Evolutionary conservation across 1,140 invertebrate genomes (phyloP), one percentile per base, ranked within the genome.

Genomic region (Cotesia glomerata): DNA sequence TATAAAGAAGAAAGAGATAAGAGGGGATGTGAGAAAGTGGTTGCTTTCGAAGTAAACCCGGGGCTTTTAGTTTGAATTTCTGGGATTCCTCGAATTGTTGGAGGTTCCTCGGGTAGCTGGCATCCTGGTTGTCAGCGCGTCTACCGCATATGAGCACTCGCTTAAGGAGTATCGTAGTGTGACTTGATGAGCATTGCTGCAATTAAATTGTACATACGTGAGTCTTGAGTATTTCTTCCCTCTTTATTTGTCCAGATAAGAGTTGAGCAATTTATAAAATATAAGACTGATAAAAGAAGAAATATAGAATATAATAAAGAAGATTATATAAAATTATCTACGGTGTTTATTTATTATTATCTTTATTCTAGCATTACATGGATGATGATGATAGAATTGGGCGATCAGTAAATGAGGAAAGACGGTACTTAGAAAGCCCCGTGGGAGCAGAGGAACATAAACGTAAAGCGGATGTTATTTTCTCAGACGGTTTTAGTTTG

Each of bases 71-170:
- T 14, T 51, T 11, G 8, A 26, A 58, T 54, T 54, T 54, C n/a
- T n/a, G 16, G 39, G 8, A 8, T 69, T 69, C 32, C 5, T 18
- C 26, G 52, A 54, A 54, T 14, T 54, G 16, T 18, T 54, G 8
- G 39, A 45, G 54, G 72, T 76, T 72, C 77, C 36, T 74, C 26
- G 11, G 56, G 14, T 64, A 18, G 71, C 77, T 85, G 77, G 45
- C 73, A 75, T 75, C 82, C 82, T 79, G 77, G 74, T 82, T 69
- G 52, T n/a, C 78, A 78, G 78, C 81, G 82, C 81, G 82, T 81
- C 82, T 82, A 75, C 78, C 80, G 83, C 82, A 84, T 83, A 85
- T 85, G 84, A 85, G 82, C 78, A 84, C 80, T 75, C 39, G 39
- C 39, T 45, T 45, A 45, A 45, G 67, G 67, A 73, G 54, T 35